Evolutionary conservation across 2,888 invertebrate species (phyloP).

Genomic region (Crossocerus cetratus): DNA sequence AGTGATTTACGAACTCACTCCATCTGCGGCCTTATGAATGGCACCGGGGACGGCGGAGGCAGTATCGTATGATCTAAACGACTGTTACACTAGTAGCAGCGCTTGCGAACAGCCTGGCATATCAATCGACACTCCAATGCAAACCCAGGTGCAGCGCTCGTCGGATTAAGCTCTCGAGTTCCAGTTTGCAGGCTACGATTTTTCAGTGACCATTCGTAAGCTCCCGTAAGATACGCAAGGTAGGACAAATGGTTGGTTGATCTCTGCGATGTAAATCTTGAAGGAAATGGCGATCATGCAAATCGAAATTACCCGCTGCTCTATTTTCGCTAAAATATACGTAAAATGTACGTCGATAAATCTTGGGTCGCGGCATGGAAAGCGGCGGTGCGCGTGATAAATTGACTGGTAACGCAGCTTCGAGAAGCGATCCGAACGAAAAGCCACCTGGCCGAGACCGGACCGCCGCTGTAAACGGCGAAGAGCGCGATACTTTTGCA

Average conservation of each 20-base stretch:
- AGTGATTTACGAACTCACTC: conserved; percentile 21
- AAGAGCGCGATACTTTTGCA: conserved; percentile 21
- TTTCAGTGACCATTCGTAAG: too few species aligned
- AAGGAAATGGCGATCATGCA: conserved; percentile 35
- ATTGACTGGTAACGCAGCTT: conserved; percentile 43
- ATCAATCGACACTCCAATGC: conserved; percentile 10
- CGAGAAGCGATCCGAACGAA: conserved; percentile 34
- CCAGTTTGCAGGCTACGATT: too few species aligned
- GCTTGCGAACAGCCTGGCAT: conserved; percentile 6
- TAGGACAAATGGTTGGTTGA: neutral
- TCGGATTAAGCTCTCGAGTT: neutral
- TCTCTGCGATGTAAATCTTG: conserved; percentile 18
- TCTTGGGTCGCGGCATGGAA: conserved; percentile 22
- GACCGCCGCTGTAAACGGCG: conserved; percentile 10
- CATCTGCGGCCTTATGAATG: neutral
- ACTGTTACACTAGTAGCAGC: conserved; percentile 7
- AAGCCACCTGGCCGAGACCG: conserved; percentile 17
- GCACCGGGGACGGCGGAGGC: conserved; percentile 1
- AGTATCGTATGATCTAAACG: conserved; percentile 18
- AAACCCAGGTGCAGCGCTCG: neutral
- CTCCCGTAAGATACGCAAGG: too few species aligned
- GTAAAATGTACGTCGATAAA: conserved; percentile 32
- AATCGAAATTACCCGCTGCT: conserved; percentile 29
- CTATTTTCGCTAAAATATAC: conserved; percentile 24
- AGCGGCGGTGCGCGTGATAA: conserved; percentile 28